phyloP scores from a whole-genome alignment of 2,113 vertebrate species.

The Hoplias malabaricus region DNA sequence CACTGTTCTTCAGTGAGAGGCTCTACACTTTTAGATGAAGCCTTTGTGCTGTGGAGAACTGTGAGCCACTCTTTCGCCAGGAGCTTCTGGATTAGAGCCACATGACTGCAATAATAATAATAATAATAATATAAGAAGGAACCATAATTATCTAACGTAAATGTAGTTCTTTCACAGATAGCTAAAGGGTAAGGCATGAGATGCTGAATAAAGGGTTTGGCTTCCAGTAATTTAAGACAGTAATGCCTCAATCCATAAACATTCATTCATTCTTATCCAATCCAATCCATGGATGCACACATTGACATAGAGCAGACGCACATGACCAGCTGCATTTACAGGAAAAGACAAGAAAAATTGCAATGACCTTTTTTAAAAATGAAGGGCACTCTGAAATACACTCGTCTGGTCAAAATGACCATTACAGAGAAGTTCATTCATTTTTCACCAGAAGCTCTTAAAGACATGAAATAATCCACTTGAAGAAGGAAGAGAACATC shows the following conservation, averaged over 20 bases:
- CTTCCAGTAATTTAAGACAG: constrained; percentile 14
- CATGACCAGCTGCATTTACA: background rate
- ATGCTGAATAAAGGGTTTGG: background rate
- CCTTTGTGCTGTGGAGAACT: background rate
- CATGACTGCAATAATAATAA: too few relatives aligned
- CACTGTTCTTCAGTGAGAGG: constrained; percentile 10
- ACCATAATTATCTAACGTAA: background rate
- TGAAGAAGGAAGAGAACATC: too few relatives aligned
- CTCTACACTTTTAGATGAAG: constrained; percentile 8
- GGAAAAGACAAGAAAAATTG: background rate
- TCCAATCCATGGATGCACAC: constrained; percentile 13
- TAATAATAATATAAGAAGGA: constrained; percentile 22
- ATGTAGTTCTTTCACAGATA: constrained; percentile 21
- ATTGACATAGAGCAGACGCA: constrained; percentile 15
- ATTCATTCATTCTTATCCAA: constrained; percentile 15
- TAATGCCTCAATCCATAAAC: background rate
- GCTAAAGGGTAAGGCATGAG: constrained; percentile 15
- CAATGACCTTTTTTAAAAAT: background rate
- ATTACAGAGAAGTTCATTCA: too few relatives aligned
- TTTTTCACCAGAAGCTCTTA: too few relatives aligned
- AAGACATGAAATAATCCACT: too few relatives aligned
- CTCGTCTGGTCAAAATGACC: too few relatives aligned
- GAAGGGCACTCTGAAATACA: too few relatives aligned
- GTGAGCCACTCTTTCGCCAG: background rate
- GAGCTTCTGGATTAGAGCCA: constrained; percentile 6